Evolutionary conservation across 1,140 invertebrate species (phyloP), one percentile per base, ranked within the genome.

Genomic region (Aphelinus certus): DNA sequence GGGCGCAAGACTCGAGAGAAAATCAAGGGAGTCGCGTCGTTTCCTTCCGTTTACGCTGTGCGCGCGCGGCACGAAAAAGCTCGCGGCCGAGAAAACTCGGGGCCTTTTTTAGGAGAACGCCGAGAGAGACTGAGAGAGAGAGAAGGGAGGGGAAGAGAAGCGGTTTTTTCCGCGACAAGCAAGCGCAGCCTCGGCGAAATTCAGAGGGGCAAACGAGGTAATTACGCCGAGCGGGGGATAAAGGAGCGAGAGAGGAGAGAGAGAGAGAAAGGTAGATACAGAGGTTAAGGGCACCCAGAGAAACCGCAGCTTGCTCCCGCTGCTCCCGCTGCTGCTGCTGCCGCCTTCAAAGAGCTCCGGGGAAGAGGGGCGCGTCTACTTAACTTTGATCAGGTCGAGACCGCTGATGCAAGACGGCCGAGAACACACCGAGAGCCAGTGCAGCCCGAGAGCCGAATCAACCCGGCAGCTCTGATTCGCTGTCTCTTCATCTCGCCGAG

Each of bases 321-420:
- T 7, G 61, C 70, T 79, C 75, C 77, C 77, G 76, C 73, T 71
- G 10, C 51, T 53, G 51, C 51, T 53, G 51, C 9, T 53, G 51
- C 9, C 9, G 51, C 51, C 9, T 9, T 53, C 3, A 60, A 26
- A 60, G 57, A 80, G 81, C 26, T 26, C 26, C 26, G 26, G 26
- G 26, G 26, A 26, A 26, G 78, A 85, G 81, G 81, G 83, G 82
- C 84, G 83, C 82, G 84, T 87, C 86, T 88, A 87, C 85, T 88
- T 87, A 88, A 86, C 85, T 87, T 87, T 85, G 86, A 87, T 87
- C 85, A 87, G 86, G 78, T 47, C 78, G 80, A 81, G 82, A 81
- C 84, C 83, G 83, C 81, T 86, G 82, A 85, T 85, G 83, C 84
- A 81, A 83, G 80, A 86, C 85, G 81, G 83, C 4, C 51, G 9